Evolutionary conservation across 2,888 invertebrate genomes (phyloP).

Genomic region (Andrena dorsata): DNA sequence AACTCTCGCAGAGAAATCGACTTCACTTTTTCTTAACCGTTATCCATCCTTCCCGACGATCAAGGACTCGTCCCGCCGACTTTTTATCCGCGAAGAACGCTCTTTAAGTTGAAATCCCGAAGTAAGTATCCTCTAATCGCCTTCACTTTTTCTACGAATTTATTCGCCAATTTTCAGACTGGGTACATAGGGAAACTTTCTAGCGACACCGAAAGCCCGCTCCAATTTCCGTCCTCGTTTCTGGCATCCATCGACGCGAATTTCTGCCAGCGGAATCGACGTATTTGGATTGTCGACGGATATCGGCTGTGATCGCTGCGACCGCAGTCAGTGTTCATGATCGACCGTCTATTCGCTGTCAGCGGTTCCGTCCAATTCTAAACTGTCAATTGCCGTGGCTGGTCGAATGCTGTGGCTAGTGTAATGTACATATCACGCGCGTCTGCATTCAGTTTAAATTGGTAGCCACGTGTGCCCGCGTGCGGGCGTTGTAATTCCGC

Average conservation of each 20-base stretch:
- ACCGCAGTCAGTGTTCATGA: slow-evolving; percentile 65
- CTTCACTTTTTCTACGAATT: background rate
- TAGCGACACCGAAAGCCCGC: too few species aligned
- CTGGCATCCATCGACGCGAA: background rate
- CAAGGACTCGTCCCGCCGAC: background rate
- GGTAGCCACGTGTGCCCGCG: slow-evolving; percentile 11
- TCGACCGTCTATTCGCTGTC: slow-evolving; percentile 67
- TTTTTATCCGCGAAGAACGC: background rate
- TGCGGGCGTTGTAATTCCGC: slow-evolving; percentile 16
- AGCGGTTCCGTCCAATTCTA: slow-evolving; percentile 64
- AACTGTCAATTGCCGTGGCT: slow-evolving; percentile 69
- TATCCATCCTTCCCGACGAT: background rate
- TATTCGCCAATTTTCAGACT: too few species aligned
- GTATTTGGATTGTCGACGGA: slow-evolving; percentile 44
- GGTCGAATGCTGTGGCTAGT: slow-evolving; percentile 39
- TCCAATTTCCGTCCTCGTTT: background rate
- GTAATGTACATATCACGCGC: slow-evolving; percentile 43
- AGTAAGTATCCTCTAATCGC: background rate
- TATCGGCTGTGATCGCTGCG: slow-evolving; percentile 50
- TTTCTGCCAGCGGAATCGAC: slow-evolving; percentile 32
- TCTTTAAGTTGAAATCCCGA: background rate
- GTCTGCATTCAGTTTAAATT: slow-evolving; percentile 47
- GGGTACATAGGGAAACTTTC: too few species aligned
- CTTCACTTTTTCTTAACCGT: background rate
- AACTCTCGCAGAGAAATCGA: background rate